Base-by-base conservation (phyloP, 1,140 invertebrate genomes). In the Nomia melanderi region DNA sequence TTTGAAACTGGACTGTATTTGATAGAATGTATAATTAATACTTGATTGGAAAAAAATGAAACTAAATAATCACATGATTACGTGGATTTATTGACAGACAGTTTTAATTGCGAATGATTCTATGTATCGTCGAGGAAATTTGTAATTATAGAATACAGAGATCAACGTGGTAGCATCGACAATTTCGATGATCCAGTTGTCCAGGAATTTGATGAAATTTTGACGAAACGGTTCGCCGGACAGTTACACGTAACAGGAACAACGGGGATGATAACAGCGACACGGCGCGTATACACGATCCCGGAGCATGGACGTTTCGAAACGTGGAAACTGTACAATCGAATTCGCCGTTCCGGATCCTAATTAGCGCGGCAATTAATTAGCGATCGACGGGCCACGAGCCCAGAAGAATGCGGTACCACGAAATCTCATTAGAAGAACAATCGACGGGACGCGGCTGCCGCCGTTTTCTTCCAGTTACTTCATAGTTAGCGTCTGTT, bases 351-450 rank as follows among this genome's bases (percentile, higher is more conserved):
- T 44, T 25, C 44, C 44, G 33, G 36, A 67, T 62, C 57, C 75
- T 70, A 77, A 77, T 77, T 77, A 77, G 67, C n/a, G 33, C 36
- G 57, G 33, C 67, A 71, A 77, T 77, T 77, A 77, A 77, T 77
- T 77, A 77, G 67, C 75, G 60, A 77, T 77, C 57, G 75, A 12
- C 74, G 59, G 53, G 25, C 44, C 31, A 56, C 11, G 12, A 33
- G 36, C 47, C 17, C n/a, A n/a, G 17, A 65, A 39, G 54, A 50
- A 69, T 2, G 54, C 65, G 73, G 73, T 39, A n/a, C 79, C 62
- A 54, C 79, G 80, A 69, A 78, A 83, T 82, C 80, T 82, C 77
- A 78, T 83, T 82, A 82, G 81, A 82, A 83, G 79, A 83, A 83
- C 74, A 82, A 73, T 81, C 73, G 65, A n/a, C 72, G 1, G 27